These are phyloP conservation scores for Macropodus opercularis DNA, from an alignment of 2,797 vertebrate species.

Conservation along the genomic window DNA sequence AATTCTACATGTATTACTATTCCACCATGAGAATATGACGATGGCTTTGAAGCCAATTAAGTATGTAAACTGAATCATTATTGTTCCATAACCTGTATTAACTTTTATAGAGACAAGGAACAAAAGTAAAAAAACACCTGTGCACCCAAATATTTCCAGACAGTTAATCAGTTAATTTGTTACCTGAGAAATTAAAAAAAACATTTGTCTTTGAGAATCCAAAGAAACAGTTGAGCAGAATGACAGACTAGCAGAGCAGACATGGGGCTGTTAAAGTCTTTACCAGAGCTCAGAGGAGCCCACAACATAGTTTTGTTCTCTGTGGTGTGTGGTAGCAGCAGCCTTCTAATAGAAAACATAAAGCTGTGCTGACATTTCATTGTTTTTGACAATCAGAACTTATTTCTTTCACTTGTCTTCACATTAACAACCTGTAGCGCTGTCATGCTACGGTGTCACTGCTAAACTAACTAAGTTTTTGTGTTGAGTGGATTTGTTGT, in stretches of 20 bases:
- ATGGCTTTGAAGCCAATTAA: too few relatives aligned
- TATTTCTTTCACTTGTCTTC: neutral
- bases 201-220: conserved; percentile 30
- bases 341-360: conserved; percentile 70
- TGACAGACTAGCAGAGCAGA: conserved; percentile 42
- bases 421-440: too few relatives aligned
- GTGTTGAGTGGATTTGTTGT: neutral
- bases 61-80: too few relatives aligned
- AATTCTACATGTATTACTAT: too few relatives aligned
- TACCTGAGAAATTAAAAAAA: conserved; percentile 26
- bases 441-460: too few relatives aligned
- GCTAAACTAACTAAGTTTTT: too few relatives aligned
- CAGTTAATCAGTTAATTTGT: conserved; percentile 23
- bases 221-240: conserved; percentile 27
- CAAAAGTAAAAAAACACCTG: conserved; percentile 36
- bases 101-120: neutral
- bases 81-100: neutral
- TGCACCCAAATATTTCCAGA: conserved; percentile 1
- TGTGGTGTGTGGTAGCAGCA: conserved; percentile 54
- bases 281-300: conserved; percentile 58
- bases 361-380: conserved; percentile 35
- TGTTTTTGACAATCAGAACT: conserved; percentile 7
- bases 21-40: too few relatives aligned
- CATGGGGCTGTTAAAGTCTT: conserved; percentile 64
- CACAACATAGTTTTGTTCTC: conserved; percentile 65